These are phyloP conservation scores for Elachura formosa DNA, from an alignment of 2,113 vertebrate species.

Conservation along the genomic window DNA sequence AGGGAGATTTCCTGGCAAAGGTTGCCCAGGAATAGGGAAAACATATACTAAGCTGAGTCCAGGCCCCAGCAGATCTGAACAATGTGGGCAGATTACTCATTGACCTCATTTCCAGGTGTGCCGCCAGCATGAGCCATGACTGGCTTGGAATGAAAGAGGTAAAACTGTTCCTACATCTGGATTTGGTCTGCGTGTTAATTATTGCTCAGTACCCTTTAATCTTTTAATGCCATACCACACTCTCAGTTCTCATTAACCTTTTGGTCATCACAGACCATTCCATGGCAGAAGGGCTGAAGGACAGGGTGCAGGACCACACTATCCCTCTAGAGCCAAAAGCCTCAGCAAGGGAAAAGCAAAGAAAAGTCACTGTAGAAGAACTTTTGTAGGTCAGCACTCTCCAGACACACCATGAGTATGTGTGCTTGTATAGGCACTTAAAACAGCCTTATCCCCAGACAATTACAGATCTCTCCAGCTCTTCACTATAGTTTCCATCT, in stretches of 20 bases:
- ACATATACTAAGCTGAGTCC: neutral
- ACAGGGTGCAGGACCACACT: too few relatives aligned
- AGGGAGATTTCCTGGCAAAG: constrained; percentile 7
- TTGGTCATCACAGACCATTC: neutral
- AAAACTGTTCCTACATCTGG: constrained; percentile 15
- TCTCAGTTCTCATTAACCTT: neutral
- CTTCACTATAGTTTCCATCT: neutral
- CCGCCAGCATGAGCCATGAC: constrained; percentile 14
- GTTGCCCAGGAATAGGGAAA: constrained; percentile 19
- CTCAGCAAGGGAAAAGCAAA: neutral
- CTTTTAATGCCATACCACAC: neutral
- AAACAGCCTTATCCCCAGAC: neutral
- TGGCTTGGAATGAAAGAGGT: constrained; percentile 45
- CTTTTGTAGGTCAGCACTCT: neutral
- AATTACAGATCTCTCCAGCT: neutral
- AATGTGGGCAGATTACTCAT: constrained; percentile 20
- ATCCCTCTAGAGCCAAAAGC: neutral
- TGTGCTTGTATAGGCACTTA: neutral
- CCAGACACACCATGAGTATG: neutral
- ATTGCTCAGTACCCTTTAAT: neutral
- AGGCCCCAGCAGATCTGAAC: neutral
- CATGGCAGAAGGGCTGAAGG: neutral
- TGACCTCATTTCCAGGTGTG: constrained; percentile 61
- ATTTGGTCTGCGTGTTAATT: constrained; percentile 4
- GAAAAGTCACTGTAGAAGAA: neutral